Conservation (phyloP, 2,113 vertebrate species). For the Bubo bubo region DNA sequence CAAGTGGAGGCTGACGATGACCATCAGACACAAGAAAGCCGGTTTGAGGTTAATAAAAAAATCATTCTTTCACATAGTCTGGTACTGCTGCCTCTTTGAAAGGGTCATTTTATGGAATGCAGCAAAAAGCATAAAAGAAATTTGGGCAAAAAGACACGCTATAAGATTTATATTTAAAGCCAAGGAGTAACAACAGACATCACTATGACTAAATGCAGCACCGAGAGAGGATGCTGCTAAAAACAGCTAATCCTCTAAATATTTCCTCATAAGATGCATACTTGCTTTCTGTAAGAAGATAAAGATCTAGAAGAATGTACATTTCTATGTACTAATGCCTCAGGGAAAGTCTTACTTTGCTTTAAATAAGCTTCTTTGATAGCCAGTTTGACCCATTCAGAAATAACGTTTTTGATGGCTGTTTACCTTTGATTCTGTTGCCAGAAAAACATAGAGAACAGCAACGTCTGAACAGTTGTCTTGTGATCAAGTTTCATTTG, state of each 20-base stretch:
- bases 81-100: background rate
- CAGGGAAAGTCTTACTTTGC: background rate
- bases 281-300: conserved; percentile 15
- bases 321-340: background rate
- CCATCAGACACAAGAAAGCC: background rate
- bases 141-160: background rate
- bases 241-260: background rate
- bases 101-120: background rate
- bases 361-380: conserved; percentile 39
- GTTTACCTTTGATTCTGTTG: conserved; percentile 45
- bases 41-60: background rate
- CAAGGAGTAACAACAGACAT: background rate
- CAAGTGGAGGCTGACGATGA: background rate
- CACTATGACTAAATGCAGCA: background rate
- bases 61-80: background rate
- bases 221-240: background rate
- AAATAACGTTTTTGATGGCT: conserved; percentile 44
- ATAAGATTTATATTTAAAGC: background rate
- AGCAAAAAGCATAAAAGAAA: background rate
- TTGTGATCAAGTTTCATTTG: conserved; percentile 26
- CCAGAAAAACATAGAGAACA: conserved; percentile 37
- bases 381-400: conserved; percentile 44
- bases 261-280: background rate
- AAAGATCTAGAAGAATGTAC: background rate
- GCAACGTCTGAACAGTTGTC: background rate